Conservation (phyloP, 1,140 invertebrate species). For the Phthorimaea operculella region DNA sequence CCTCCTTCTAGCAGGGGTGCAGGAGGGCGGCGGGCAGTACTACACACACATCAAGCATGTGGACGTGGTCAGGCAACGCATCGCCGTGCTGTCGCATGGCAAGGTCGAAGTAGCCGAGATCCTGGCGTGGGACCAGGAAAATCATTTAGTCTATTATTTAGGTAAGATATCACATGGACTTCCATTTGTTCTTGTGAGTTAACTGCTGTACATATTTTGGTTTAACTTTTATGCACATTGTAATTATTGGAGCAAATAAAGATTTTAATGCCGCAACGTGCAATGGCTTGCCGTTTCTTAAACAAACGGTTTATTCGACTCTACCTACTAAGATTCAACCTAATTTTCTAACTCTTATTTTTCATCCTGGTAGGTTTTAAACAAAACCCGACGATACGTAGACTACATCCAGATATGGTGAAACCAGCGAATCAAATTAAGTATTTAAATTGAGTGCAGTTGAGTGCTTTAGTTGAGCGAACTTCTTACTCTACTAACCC, state of each 20-base stretch:
- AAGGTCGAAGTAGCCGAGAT: slow-evolving; percentile 85
- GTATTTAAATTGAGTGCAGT: slow-evolving; percentile 52
- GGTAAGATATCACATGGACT: slow-evolving; percentile 43
- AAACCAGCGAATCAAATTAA: slow-evolving; percentile 59
- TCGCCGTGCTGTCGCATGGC: slow-evolving; percentile 87
- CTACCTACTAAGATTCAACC: background rate
- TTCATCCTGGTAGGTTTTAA: slow-evolving; percentile 52
- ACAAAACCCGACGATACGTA: slow-evolving; percentile 41
- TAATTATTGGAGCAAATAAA: too few relatives aligned
- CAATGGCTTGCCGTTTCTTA: background rate
- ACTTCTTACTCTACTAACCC: slow-evolving; percentile 23
- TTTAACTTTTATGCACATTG: too few relatives aligned
- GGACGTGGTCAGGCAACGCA: slow-evolving; percentile 82
- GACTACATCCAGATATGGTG: slow-evolving; percentile 48
- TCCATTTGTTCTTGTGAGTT: background rate
- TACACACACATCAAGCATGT: slow-evolving; percentile 92
- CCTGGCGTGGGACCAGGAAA: slow-evolving; percentile 85
- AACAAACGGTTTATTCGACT: background rate
- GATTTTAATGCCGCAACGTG: too few relatives aligned
- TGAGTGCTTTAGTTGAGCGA: slow-evolving; percentile 26
- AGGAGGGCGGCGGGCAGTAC: slow-evolving; percentile 82
- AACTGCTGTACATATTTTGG: too few relatives aligned
- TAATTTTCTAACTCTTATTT: slow-evolving; percentile 12
- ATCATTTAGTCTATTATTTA: slow-evolving; percentile 86
- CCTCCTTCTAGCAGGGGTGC: slow-evolving; percentile 82